A percentile compares a stretch with the other conserved stretches of the same genome.
These are phyloP conservation scores for Marcusenius ussheri DNA, from an alignment of 2,113 vertebrate genomes.

Conservation along the genomic window DNA sequence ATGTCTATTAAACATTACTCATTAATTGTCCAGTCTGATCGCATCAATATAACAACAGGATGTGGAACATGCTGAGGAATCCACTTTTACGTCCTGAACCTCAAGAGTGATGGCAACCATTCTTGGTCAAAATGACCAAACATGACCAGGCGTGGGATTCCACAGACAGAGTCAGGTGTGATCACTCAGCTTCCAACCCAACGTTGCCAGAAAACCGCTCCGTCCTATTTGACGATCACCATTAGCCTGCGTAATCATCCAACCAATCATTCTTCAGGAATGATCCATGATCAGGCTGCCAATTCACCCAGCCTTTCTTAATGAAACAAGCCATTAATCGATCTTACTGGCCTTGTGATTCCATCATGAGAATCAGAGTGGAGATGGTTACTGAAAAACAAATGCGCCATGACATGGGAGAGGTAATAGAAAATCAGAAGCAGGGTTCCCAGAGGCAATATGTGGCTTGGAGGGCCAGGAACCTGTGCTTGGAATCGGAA, in stretches of 20 bases:
- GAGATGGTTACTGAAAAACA: slow-evolving; percentile 7
- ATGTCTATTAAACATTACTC: not conserved
- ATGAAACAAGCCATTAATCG: not conserved
- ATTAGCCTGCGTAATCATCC: not conserved
- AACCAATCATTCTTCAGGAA: not conserved
- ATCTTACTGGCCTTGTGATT: not conserved
- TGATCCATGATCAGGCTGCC: not conserved
- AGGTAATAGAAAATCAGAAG: not conserved
- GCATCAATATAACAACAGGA: not conserved
- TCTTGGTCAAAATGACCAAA: not conserved
- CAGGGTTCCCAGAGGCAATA: not conserved
- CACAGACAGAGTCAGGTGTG: not conserved
- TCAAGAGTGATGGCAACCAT: not conserved
- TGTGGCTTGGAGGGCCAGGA: not conserved
- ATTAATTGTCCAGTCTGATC: not conserved
- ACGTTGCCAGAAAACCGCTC: not conserved
- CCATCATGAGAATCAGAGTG: not conserved
- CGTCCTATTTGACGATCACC: not conserved
- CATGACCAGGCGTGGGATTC: not conserved
- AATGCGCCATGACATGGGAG: not conserved
- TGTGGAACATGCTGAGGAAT: not conserved
- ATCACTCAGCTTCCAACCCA: not conserved
- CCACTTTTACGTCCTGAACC: not conserved
- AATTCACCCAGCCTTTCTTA: not conserved
- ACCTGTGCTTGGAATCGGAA: not conserved